Conservation (phyloP, 2,113 vertebrate genomes). For the Microcebus lehilahytsara region DNA sequence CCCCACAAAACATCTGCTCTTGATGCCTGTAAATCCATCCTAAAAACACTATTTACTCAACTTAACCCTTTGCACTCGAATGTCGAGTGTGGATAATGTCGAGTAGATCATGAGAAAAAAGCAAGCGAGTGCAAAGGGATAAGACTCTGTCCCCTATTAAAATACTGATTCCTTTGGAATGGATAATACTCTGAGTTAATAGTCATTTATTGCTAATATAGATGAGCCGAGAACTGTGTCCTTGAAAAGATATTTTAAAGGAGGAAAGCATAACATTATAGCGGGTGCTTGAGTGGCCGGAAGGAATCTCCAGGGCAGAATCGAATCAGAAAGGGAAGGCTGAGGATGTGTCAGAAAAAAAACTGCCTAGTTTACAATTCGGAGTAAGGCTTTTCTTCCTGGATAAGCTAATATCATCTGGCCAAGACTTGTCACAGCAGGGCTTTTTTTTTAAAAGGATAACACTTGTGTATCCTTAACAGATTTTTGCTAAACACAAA, state of each 20-base stretch:
- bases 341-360: not conserved
- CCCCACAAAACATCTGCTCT: not conserved
- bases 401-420: not conserved
- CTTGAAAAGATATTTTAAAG: not conserved
- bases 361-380: not conserved
- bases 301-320: not conserved
- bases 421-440: not conserved
- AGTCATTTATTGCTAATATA: not conserved
- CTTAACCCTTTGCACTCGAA: not conserved
- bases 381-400: not conserved
- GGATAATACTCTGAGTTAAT: not conserved
- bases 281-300: not conserved
- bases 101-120: too few species aligned
- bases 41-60: not conserved
- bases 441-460: not conserved
- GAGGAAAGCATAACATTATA: not conserved
- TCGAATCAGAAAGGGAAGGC: not conserved
- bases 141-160: not conserved
- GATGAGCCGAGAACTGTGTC: not conserved
- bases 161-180: not conserved
- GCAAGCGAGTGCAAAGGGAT: too few species aligned
- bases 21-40: not conserved
- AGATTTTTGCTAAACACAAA: conserved; percentile 8
- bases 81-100: too few species aligned
- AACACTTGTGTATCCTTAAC: not conserved